These are phyloP conservation scores for Ichneumoninae sp. DNA, from an alignment of 2,888 invertebrate species.

Conservation along the genomic window DNA sequence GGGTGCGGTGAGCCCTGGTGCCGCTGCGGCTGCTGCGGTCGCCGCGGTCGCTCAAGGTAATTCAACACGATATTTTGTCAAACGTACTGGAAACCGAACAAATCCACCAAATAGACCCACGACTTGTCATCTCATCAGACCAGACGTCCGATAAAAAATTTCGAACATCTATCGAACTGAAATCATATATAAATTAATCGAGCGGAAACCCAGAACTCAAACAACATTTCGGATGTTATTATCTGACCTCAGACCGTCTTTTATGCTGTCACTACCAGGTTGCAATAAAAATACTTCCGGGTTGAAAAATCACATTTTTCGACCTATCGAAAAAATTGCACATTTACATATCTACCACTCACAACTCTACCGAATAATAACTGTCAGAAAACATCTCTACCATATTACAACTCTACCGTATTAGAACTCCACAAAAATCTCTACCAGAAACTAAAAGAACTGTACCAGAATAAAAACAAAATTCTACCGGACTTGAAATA, in stretches of 20 bases:
- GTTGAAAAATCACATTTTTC: not conserved
- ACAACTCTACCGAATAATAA: no score
- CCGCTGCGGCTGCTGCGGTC: constrained; percentile 93
- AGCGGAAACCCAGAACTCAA: not conserved
- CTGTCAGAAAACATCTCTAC: no score
- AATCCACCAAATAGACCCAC: constrained; percentile 7
- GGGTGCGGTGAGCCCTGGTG: constrained; percentile 88
- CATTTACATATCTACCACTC: no score
- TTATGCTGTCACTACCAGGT: not conserved
- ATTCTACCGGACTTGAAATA: no score
- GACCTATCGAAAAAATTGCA: not conserved
- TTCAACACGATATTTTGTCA: constrained; percentile 64
- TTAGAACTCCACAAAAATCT: no score
- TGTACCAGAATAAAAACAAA: no score
- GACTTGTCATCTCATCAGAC: not conserved
- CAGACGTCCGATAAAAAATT: not conserved
- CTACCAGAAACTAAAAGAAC: no score
- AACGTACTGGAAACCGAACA: constrained; percentile 8
- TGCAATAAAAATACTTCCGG: not conserved
- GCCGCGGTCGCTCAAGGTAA: constrained; percentile 92
- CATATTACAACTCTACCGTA: no score
- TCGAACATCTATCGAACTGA: not conserved
- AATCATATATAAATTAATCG: not conserved
- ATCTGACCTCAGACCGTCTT: not conserved
- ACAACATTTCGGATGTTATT: not conserved